Conservation (phyloP, 2,888 invertebrate genomes). For the Campaea margaritaria region DNA sequence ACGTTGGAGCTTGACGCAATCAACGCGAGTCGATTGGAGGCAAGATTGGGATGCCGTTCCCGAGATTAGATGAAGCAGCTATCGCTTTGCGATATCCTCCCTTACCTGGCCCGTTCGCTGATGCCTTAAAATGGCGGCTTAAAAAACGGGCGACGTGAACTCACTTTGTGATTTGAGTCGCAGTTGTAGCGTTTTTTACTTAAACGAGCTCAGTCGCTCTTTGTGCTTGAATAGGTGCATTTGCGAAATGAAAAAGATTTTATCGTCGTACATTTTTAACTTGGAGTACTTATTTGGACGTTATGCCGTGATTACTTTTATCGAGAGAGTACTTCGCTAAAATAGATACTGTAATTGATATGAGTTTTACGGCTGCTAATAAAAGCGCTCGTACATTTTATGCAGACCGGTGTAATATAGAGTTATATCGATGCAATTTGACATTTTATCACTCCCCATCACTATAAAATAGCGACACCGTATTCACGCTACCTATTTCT, state of each 20-base stretch:
- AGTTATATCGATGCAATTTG: conserved; percentile 46
- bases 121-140: conserved; percentile 51
- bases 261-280: conserved; percentile 44
- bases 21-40: conserved; percentile 64
- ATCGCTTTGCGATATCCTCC: conserved; percentile 53
- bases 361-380: conserved; percentile 42
- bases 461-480: conserved; percentile 43
- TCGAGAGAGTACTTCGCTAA: conserved; percentile 37
- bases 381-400: conserved; percentile 43
- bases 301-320: conserved; percentile 42
- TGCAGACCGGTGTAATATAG: conserved; percentile 43
- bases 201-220: conserved; percentile 46
- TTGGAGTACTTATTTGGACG: conserved; percentile 41
- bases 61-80: conserved; percentile 61
- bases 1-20: conserved; percentile 54
- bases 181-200: conserved; percentile 57
- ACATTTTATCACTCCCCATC: conserved; percentile 43
- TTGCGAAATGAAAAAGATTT: conserved; percentile 46
- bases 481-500: conserved; percentile 41
- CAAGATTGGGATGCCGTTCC: conserved; percentile 60
- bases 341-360: conserved; percentile 43
- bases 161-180: conserved; percentile 56
- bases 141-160: conserved; percentile 45
- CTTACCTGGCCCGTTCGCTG: conserved; percentile 50
- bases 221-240: conserved; percentile 45